phyloP scores from a whole-genome alignment of 1,140 invertebrate genomes.

The Choristoneura fumiferana region DNA sequence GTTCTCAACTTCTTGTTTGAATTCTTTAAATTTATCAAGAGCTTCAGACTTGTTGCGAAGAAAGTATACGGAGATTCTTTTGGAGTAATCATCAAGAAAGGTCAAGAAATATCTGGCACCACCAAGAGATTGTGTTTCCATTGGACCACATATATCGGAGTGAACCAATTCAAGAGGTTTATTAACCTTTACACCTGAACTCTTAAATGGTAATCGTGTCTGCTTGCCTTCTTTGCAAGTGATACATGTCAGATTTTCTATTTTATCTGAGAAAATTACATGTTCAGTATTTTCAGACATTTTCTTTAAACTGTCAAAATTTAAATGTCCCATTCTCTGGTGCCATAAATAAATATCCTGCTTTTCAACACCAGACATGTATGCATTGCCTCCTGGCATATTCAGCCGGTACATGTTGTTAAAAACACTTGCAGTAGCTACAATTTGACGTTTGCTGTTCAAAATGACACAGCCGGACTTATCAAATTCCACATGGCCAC shows the following conservation, averaged over 20 bases:
- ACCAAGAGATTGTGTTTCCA: slow-evolving; percentile 49
- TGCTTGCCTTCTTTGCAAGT: slow-evolving; percentile 37
- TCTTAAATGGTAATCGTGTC: slow-evolving; percentile 33
- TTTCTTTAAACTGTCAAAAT: too few relatives aligned
- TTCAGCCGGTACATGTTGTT: too few relatives aligned
- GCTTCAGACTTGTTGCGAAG: slow-evolving; percentile 57
- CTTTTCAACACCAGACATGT: too few relatives aligned
- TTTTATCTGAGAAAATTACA: slow-evolving; percentile 30
- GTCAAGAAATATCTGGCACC: slow-evolving; percentile 57
- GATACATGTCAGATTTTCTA: slow-evolving; percentile 31
- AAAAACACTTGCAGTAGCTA: too few relatives aligned
- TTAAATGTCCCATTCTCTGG: too few relatives aligned
- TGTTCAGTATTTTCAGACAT: too few relatives aligned
- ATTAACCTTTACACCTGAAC: not conserved
- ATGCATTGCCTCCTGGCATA: too few relatives aligned
- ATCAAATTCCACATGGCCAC: slow-evolving; percentile 39
- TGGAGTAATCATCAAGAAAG: slow-evolving; percentile 64
- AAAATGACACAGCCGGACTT: slow-evolving; percentile 33
- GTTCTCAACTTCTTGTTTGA: slow-evolving; percentile 42
- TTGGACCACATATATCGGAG: slow-evolving; percentile 65
- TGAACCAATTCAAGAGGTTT: slow-evolving; percentile 37
- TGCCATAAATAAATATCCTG: too few relatives aligned
- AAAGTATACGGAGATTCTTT: slow-evolving; percentile 55
- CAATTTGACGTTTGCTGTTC: too few relatives aligned
- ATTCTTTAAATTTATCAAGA: slow-evolving; percentile 45